Evolutionary conservation across 1,140 invertebrate genomes (phyloP).

Genomic region (Mycetomoellerius zeteki): DNA sequence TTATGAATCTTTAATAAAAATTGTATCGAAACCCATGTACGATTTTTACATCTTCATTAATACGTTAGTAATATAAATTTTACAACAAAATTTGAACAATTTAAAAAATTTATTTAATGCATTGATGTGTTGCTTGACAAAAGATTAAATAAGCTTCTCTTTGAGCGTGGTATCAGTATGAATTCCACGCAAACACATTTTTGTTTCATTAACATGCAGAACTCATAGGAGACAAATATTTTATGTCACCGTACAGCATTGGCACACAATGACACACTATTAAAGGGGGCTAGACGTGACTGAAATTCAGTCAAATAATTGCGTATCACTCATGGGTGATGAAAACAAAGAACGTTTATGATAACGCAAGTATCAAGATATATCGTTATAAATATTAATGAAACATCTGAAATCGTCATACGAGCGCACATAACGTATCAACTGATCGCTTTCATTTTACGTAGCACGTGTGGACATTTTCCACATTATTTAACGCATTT

Average conservation of each 20-base stretch:
- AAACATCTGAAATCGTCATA: neutral
- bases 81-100: neutral
- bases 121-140: neutral
- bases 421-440: neutral
- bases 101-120: constrained; percentile 6
- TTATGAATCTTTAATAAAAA: neutral
- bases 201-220: constrained; percentile 77
- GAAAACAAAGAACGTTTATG: constrained; percentile 8
- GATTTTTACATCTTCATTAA: neutral
- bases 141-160: constrained; percentile 11
- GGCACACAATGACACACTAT: constrained; percentile 79
- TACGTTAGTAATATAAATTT: neutral
- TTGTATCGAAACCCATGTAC: neutral
- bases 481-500: constrained; percentile 41
- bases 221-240: constrained; percentile 76
- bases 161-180: constrained; percentile 42
- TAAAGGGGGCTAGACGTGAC: constrained; percentile 79
- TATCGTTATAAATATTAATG: constrained; percentile 43
- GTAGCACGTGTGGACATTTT: neutral
- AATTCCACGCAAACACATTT: constrained; percentile 67
- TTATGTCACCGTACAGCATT: constrained; percentile 63
- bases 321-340: constrained; percentile 10
- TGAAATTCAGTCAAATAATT: constrained; percentile 67
- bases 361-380: constrained; percentile 36
- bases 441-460: constrained; percentile 4